A percentile compares a stretch with the other conserved stretches of the same genome.
phyloP scores from a whole-genome alignment of 2,797 vertebrate species.

The Chloroceryle amazona region DNA sequence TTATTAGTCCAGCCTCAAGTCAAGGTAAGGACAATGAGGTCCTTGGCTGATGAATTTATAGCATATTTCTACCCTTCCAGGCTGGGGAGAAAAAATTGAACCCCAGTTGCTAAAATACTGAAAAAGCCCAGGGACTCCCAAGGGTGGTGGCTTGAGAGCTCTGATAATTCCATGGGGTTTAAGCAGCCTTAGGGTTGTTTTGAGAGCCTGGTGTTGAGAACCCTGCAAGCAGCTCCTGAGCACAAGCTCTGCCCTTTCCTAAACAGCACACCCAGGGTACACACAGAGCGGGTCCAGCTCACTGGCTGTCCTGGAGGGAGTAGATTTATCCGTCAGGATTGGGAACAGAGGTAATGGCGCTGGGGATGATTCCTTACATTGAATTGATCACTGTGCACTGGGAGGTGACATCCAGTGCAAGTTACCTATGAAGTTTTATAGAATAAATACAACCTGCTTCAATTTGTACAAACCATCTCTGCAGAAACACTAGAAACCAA shows the following conservation, averaged over 20 bases:
- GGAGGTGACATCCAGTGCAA: neutral
- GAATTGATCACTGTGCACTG: neutral
- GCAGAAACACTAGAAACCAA: neutral
- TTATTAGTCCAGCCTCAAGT: fast-evolving
- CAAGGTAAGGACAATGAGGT: neutral
- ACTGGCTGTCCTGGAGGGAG: neutral
- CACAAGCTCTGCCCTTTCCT: neutral
- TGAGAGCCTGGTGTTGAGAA: fast-evolving
- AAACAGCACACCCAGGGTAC: neutral
- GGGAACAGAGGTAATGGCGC: neutral
- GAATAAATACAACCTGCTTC: neutral
- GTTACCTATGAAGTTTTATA: neutral
- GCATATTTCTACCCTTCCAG: neutral
- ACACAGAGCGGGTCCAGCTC: fast-evolving
- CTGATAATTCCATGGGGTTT: neutral
- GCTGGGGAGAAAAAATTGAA: neutral
- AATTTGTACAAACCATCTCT: neutral
- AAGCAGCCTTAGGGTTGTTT: neutral
- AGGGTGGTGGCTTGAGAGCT: neutral
- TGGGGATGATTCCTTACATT: neutral
- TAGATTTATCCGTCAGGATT: neutral
- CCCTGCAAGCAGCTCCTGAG: neutral
- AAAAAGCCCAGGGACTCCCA: neutral
- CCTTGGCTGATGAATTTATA: neutral
- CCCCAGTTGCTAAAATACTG: fast-evolving